These are phyloP conservation scores for Aethes cnicana DNA, from an alignment of 2,888 invertebrate genomes.

Conservation along the genomic window DNA sequence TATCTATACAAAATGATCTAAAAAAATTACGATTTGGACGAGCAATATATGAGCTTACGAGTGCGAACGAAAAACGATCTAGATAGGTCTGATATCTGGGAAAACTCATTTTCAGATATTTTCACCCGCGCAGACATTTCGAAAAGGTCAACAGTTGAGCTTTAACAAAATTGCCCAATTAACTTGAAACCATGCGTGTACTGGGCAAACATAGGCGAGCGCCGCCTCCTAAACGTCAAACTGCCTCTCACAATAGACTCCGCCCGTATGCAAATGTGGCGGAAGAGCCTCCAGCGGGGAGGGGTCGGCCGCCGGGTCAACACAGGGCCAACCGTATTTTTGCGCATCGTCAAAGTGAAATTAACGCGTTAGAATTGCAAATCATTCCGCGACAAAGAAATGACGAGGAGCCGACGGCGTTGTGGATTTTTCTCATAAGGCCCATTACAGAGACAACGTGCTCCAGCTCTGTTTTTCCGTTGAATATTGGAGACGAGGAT, in stretches of 20 bases:
- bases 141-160: background rate
- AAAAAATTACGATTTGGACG: too few species aligned
- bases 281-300: conserved; percentile 59
- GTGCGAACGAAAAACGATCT: too few species aligned
- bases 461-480: conserved; percentile 50
- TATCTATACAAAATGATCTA: too few species aligned
- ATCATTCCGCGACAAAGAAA: conserved; percentile 75
- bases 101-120: too few species aligned
- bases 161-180: background rate
- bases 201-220: conserved; percentile 39
- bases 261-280: conserved; percentile 74
- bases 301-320: conserved; percentile 51
- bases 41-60: too few species aligned
- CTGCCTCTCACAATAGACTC: conserved; percentile 64
- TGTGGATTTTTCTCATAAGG: conserved; percentile 75
- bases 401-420: conserved; percentile 64
- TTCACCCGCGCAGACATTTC: too few species aligned
- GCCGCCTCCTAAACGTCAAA: conserved; percentile 63
- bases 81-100: too few species aligned
- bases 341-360: conserved; percentile 78
- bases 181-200: conserved; percentile 22
- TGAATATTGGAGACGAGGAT: conserved; percentile 55
- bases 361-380: conserved; percentile 80
- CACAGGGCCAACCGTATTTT: conserved; percentile 67
- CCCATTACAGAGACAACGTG: conserved; percentile 55